phyloP scores from a whole-genome alignment of 2,113 vertebrate genomes.

The Mirounga angustirostris region DNA sequence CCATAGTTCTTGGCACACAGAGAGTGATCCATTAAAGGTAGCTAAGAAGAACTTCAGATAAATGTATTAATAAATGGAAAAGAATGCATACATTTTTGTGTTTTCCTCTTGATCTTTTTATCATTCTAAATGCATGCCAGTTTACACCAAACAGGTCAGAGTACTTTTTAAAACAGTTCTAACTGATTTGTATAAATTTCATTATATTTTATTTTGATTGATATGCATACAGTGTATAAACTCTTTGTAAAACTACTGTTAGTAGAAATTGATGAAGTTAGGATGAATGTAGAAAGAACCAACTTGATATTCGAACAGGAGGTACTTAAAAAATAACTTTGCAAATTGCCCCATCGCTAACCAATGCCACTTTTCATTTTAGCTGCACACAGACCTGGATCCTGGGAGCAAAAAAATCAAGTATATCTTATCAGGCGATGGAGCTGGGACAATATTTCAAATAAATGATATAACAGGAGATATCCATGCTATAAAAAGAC shows the following conservation, averaged over 20 bases:
- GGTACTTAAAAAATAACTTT: slow-evolving; percentile 26
- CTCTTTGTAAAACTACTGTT: slow-evolving; percentile 42
- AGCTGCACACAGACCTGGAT: slow-evolving; percentile 98
- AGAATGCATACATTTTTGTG: background rate
- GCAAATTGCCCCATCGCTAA: slow-evolving; percentile 53
- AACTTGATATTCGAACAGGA: background rate
- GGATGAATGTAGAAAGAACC: slow-evolving; percentile 53
- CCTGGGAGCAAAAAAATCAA: slow-evolving; percentile 95
- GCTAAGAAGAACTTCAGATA: slow-evolving; percentile 62
- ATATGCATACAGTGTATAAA: slow-evolving; percentile 38
- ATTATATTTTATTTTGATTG: slow-evolving; percentile 79
- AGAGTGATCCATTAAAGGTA: slow-evolving; percentile 32
- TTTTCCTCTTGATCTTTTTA: background rate
- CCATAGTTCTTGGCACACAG: background rate
- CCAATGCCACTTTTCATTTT: slow-evolving; percentile 72
- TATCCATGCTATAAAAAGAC: slow-evolving; percentile 99
- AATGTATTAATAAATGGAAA: slow-evolving; percentile 57
- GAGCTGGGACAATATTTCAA: slow-evolving; percentile 98
- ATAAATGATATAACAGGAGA: slow-evolving; percentile 98
- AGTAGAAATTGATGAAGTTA: slow-evolving; percentile 54
- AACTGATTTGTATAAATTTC: slow-evolving; percentile 69
- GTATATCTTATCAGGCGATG: slow-evolving; percentile 97
- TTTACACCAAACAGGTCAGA: background rate
- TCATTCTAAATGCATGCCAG: background rate
- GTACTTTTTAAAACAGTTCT: background rate